Conservation (phyloP, 2,797 vertebrate species). For the Cyprinodon diabolis region DNA sequence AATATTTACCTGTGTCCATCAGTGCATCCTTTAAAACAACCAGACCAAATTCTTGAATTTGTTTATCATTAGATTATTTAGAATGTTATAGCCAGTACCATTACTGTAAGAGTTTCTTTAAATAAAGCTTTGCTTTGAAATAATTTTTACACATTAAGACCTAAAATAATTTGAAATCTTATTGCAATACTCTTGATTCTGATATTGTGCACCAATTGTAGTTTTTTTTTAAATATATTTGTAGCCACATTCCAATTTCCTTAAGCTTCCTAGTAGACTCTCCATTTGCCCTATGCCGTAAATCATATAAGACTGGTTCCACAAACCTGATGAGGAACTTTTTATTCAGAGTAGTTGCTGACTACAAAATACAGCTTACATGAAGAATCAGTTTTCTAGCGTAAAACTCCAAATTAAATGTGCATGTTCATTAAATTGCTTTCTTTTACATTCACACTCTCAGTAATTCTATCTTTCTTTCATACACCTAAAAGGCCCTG, state of each 20-base stretch:
- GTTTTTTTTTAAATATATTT: neutral
- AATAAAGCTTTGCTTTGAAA: neutral
- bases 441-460: slow-evolving; percentile 27
- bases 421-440: neutral
- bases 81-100: neutral
- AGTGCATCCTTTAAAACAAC: neutral
- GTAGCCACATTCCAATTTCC: neutral
- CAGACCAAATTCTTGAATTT: neutral
- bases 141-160: neutral
- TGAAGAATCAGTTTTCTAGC: neutral
- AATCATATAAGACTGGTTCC: neutral
- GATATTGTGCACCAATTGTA: neutral
- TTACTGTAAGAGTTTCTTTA: neutral
- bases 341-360: neutral
- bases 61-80: neutral
- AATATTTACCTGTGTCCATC: neutral
- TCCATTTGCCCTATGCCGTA: neutral
- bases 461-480: slow-evolving; percentile 42
- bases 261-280: neutral
- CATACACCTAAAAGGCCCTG: slow-evolving; percentile 80
- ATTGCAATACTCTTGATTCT: neutral
- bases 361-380: neutral
- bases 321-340: neutral
- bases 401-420: neutral
- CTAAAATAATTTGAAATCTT: neutral